Evolutionary conservation across 2,113 vertebrate genomes (phyloP), one percentile per base, ranked within the genome.

Genomic region (Notothenia coriiceps): DNA sequence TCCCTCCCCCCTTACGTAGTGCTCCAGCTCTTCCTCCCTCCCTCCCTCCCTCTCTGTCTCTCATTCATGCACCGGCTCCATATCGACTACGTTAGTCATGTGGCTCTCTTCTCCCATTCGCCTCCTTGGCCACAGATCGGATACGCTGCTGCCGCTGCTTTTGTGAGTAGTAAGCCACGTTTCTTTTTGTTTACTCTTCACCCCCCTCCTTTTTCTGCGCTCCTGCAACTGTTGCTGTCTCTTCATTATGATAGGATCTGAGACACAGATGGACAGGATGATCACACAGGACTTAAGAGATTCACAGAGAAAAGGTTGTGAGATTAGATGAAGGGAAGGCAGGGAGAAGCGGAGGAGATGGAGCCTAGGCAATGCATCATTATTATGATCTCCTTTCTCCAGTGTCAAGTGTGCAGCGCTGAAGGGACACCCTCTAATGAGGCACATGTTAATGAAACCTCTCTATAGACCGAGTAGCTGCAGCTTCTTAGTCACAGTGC

Each of bases 201-300:
- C 17, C 70, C 55, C 14, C 61, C 59, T 56, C 54, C 49, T 82
- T 56, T 62, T 54, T 55, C 68, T 50, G 35, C 35, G 47, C 46
- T 75, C 49, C 40, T 51, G 46, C 86, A 92, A 86, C 79, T 88
- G 90, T 90, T 91, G 87, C 84, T 72, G 56, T 25, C 65, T 68
- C 73, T 25, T 68, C 55, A 51, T 62, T 5, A 46, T 64, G 71
- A 52, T 67, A n/a, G 60, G 70, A 66, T 78, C 79, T 51, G 65
- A 65, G 47, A 62, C 66, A 49, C 80, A 74, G 63, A 87, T 72
- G 56, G 73, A 78, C 46, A 57, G 56, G 70, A 51, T 46, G 82
- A 84, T 78, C 43, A 66, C 47, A 56, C 60, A 35, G 60, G 74
- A 79, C 22, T 62, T 43, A n/a, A 61, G 47, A 61, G 73, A 60